Evolutionary conservation across 2,797 vertebrate genomes (phyloP).

Genomic region (Sarcophilus harrisii): DNA sequence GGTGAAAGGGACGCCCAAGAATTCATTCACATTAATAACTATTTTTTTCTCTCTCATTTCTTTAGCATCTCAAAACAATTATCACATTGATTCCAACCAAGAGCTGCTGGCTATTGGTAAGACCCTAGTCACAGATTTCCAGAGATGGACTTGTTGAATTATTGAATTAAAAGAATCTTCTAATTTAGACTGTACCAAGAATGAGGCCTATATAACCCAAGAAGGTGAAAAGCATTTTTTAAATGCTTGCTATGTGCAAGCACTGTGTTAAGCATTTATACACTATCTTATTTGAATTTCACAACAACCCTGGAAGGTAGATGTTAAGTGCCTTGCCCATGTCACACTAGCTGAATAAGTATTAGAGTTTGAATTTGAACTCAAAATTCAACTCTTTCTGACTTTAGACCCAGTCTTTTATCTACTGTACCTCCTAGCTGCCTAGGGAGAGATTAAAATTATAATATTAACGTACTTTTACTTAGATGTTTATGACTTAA

Average conservation of each 20-base stretch:
- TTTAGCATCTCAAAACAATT: conserved; percentile 92
- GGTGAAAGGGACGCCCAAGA: neutral
- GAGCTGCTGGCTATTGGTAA: conserved; percentile 95
- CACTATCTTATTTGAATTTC: neutral
- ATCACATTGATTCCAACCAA: conserved; percentile 93
- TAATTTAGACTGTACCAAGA: neutral
- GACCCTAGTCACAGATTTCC: neutral
- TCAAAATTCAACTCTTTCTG: neutral
- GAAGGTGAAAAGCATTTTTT: neutral
- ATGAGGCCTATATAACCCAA: neutral
- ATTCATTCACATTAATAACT: neutral
- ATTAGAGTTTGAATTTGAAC: neutral
- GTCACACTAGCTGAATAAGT: neutral
- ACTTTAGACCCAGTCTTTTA: neutral
- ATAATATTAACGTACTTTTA: neutral
- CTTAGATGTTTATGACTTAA: neutral
- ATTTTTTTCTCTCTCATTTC: rapidly evolving
- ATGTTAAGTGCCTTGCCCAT: neutral
- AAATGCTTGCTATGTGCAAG: neutral
- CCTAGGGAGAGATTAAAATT: neutral
- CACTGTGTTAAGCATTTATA: neutral
- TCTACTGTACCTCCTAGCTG: neutral
- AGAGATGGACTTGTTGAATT: rapidly evolving
- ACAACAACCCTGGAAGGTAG: neutral
- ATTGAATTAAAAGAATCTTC: neutral